A percentile compares a stretch with the other conserved stretches of the same genome.
Conservation (phyloP, 2,888 invertebrate species). For the Parnassius smintheus region DNA sequence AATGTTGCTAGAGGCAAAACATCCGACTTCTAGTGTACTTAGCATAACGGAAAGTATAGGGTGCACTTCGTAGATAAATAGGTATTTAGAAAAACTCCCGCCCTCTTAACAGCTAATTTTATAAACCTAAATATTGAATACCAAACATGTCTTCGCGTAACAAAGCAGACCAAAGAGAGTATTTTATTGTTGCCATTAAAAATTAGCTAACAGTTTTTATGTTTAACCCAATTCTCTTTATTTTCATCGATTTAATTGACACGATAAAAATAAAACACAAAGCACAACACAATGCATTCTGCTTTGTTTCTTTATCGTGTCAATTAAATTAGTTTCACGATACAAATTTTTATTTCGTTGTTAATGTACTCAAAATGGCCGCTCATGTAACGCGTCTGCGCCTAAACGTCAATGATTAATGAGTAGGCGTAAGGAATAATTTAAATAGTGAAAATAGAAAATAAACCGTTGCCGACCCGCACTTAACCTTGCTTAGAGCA, state of each 20-base stretch:
- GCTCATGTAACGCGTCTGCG: conserved; percentile 13
- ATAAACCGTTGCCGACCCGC: conserved; percentile 31
- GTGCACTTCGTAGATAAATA: conserved; percentile 40
- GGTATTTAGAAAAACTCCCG: conserved; percentile 42
- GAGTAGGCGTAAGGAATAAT: conserved; percentile 29
- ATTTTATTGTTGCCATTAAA: no score
- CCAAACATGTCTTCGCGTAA: conserved; percentile 38
- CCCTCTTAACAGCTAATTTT: conserved; percentile 52
- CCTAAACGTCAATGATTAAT: conserved; percentile 10
- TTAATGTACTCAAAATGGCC: conserved; percentile 17
- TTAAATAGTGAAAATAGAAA: conserved; percentile 31
- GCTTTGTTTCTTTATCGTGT: no score
- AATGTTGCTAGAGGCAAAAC: conserved; percentile 15
- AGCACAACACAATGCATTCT: no score
- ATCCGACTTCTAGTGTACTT: conserved; percentile 40
- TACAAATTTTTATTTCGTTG: conserved; percentile 14
- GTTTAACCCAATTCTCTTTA: no score
- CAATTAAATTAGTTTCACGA: no score
- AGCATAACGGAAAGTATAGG: conserved; percentile 44
- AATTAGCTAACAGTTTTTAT: no score
- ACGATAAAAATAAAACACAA: no score
- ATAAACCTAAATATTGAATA: conserved; percentile 50
- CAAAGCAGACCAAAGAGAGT: conserved; percentile 32
- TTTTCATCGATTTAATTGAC: no score
- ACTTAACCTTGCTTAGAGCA: conserved; percentile 5